Base-by-base conservation (phyloP, 2,113 vertebrate species). In the Ophthalmolycus amberensis region DNA sequence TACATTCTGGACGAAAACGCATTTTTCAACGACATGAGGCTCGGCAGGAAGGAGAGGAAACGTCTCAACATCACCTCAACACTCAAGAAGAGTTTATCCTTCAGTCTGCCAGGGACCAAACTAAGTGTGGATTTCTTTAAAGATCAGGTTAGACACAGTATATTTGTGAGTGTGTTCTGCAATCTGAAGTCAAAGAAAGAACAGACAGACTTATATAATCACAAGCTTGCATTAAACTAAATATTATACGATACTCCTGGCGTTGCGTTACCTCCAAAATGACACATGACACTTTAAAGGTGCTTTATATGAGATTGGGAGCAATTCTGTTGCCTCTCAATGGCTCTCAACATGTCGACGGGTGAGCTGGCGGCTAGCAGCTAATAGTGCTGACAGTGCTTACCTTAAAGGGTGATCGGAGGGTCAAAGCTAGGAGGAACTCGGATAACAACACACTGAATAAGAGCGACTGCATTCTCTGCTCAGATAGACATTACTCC, bases 111-210 rank as follows among this genome's bases (percentile, higher is more conserved):
- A 1, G 94, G 93, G 78, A 93, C 93, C 25, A 82, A 88, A 75
- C 94, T 96, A 2, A 94, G 93, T 62, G 86, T 95, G 86, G 95
- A 96, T 84, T 96, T 96, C 90, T 96, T 96, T 80, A 91, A 88
- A 80, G 87, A 95, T 38, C 95, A 96, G 95, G 95, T 95, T 12
- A 42, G 89, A 70, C 56, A 16, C 27, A 27, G 10, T 48, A 18
- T 22, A 0, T 66, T 5, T 77, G 42, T 65, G 22, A 68, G 42
- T 54, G 14, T 62, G 48, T 56, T 22, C 22, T 65, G 22, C 2
- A 29, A 63, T 40, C 37, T 50, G 4, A 25, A 63, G 37, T 25
- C 32, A 48, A 2, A 64, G 20, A 54, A 70, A 52, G 46, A 37
- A 37, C 16, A 32, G 12, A 60, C 27, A 27, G 4, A 27, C 14